Evolutionary conservation across 2,888 invertebrate genomes (phyloP), one percentile per base, ranked within the genome.

Genomic region (Papilio elwesi): DNA sequence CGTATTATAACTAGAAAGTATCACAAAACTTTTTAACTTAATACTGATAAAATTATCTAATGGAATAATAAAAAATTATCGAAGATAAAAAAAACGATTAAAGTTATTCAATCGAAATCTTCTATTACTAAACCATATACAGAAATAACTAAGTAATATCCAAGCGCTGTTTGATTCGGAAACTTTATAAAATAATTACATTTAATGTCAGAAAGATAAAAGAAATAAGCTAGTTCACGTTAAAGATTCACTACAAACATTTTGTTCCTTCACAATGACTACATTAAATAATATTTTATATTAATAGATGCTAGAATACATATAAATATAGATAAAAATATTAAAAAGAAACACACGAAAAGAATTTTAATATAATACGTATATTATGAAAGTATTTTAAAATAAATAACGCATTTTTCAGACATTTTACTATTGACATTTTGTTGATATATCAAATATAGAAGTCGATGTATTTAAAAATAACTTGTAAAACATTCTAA

Each of bases 21-120:
- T 59, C 59, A 59, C 59, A 59, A 59, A 59, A 59, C 59, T 38
- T 1, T 59, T 59, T 59, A n/a, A 59, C n/a, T 59, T 59, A 59
- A 59, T 59, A 59, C 59, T 59, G 59, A 59, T 59, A 15, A n/a
- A 38, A 52, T 52, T 15, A 52, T n/a, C 15, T n/a, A 0, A 9
- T n/a, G n/a, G 5, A n/a, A 52, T 52, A 52, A n/a, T 9, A 3
- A 43, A 59, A 43, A 43, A 43, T n/a, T 5, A 59, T 59, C 36
- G 38, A 59, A 13, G 38, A 59, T 59, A 59, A 36, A 57, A 57
- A 51, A 13, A 6, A 38, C 36, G 38, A 0, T 11, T 36, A 26
- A 26, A 26, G 26, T 26, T 26, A 26, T 26, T 55, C 12, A 55
- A 55, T 55, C 8, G 0, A 43, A 26, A 43, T 43, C 7, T 43